A percentile compares a stretch with the other conserved stretches of the same genome.
Evolutionary conservation across 2,797 vertebrate genomes (phyloP).

Genomic region (Sibirionetta formosa): DNA sequence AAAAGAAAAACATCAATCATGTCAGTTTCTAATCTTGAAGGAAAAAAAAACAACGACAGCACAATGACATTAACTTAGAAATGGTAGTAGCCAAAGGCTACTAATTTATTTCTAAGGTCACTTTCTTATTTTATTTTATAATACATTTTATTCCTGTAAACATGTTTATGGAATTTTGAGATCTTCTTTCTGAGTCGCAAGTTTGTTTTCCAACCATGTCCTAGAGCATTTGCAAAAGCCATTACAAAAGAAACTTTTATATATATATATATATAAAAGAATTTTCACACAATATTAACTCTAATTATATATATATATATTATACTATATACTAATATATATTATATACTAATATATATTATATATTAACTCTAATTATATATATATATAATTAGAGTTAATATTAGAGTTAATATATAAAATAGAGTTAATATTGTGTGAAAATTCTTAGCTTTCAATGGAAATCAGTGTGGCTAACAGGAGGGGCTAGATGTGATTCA

Average conservation of each 20-base stretch:
- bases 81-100: neutral
- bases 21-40: neutral
- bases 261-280: too few relatives aligned
- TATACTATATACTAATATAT: too few relatives aligned
- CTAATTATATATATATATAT: too few relatives aligned
- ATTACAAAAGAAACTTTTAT: neutral
- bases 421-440: neutral
- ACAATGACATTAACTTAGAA: neutral
- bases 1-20: neutral
- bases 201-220: neutral
- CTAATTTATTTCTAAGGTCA: neutral
- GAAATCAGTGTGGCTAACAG: neutral
- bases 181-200: neutral
- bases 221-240: neutral
- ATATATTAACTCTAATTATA: too few relatives aligned
- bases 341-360: too few relatives aligned
- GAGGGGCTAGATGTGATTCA: neutral
- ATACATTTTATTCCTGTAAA: neutral
- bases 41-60: neutral
- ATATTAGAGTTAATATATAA: too few relatives aligned
- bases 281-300: too few relatives aligned
- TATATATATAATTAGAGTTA: too few relatives aligned
- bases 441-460: neutral
- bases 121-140: neutral
- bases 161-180: neutral